Conservation (phyloP, 2,888 invertebrate genomes). For the Diaperis boleti region DNA sequence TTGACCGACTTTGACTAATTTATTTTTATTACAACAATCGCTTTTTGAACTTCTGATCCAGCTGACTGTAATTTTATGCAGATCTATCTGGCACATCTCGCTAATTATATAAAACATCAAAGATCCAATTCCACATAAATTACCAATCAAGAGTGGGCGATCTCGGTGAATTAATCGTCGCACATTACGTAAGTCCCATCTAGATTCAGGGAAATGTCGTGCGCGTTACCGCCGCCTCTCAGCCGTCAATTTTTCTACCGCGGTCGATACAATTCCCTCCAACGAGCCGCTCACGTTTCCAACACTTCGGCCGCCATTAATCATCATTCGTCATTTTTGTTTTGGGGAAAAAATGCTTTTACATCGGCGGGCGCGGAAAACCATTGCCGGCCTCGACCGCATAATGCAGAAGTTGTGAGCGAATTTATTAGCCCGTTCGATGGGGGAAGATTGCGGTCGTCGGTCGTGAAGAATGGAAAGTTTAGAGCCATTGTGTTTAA, state of each 20-base stretch:
- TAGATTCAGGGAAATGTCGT: conserved; percentile 19
- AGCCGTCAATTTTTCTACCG: background rate
- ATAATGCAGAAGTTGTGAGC: conserved; percentile 13
- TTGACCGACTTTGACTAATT: too few species aligned
- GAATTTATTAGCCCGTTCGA: background rate
- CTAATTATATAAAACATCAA: too few species aligned
- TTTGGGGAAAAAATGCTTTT: conserved; percentile 14
- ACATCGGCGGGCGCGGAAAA: background rate
- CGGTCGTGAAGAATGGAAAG: conserved; percentile 10
- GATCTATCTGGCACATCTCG: too few species aligned
- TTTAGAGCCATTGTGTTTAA: conserved; percentile 9
- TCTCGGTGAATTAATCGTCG: conserved; percentile 19
- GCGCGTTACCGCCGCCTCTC: conserved; percentile 1
- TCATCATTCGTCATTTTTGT: conserved; percentile 27
- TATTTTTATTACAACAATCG: background rate
- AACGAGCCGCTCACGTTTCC: conserved; percentile 8
- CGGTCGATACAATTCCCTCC: conserved; percentile 4
- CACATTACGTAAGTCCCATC: conserved; percentile 9
- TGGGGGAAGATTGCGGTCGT: background rate
- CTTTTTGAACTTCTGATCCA: too few species aligned
- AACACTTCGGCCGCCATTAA: conserved; percentile 18
- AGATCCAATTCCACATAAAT: conserved; percentile 2
- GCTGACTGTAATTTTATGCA: background rate
- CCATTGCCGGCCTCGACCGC: conserved; percentile 1
- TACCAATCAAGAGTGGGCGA: conserved; percentile 7